Percentiles rank a stretch among this genome's conserved stretches.
Conservation (phyloP, 2,797 vertebrate species). For the Clarias platycephalus region DNA sequence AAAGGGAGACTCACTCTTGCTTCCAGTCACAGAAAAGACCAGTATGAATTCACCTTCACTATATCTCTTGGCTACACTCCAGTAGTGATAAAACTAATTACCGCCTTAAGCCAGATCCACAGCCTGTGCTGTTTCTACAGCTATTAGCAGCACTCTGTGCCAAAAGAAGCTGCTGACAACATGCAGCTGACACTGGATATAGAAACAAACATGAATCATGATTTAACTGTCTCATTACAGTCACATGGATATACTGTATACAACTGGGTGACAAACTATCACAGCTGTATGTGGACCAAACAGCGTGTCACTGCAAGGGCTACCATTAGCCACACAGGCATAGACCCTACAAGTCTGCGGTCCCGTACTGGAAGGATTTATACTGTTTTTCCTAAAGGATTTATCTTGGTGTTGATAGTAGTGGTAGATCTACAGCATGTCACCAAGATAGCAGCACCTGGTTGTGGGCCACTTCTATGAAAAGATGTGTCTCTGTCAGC, state of each 20-base stretch:
- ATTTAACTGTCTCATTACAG: slow-evolving; percentile 1
- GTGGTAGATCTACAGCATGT: background rate
- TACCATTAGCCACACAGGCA: background rate
- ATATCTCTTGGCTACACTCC: slow-evolving; percentile 1
- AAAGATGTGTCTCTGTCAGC: too few relatives aligned
- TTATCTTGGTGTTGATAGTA: background rate
- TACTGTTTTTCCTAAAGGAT: background rate
- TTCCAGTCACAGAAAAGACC: slow-evolving; percentile 4
- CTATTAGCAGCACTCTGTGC: slow-evolving; percentile 18
- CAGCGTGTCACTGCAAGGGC: background rate
- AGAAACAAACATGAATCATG: slow-evolving; percentile 11
- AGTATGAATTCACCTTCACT: slow-evolving; percentile 9
- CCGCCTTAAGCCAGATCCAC: background rate
- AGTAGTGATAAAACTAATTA: slow-evolving; percentile 19
- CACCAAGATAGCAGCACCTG: background rate
- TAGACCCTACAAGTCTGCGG: background rate
- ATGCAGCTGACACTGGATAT: slow-evolving; percentile 9
- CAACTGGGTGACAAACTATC: background rate
- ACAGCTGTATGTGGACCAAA: background rate
- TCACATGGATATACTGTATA: background rate
- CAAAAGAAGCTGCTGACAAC: background rate
- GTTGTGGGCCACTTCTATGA: too few relatives aligned
- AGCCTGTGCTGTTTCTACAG: slow-evolving; percentile 2
- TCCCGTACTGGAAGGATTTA: background rate
- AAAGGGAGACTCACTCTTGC: background rate